Evolutionary conservation across 1,140 invertebrate species (phyloP).

Genomic region (Pogonomyrmex barbatus): DNA sequence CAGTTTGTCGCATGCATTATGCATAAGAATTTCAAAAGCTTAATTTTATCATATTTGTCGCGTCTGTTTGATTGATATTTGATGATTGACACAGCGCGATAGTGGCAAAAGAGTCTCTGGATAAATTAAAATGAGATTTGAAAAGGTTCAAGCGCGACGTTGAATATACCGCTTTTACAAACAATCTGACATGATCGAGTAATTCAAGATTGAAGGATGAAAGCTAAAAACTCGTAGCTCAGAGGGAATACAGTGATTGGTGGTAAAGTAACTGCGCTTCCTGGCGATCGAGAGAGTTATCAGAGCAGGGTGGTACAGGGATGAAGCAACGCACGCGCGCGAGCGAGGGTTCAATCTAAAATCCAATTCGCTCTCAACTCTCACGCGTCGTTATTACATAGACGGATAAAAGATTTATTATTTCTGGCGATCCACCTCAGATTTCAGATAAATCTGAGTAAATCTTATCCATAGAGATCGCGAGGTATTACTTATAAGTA

Average conservation of each 20-base stretch:
- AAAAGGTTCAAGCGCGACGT: neutral
- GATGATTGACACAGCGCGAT: neutral
- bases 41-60: neutral
- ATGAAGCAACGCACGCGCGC: slow-evolving; percentile 16
- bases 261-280: slow-evolving; percentile 21
- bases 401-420: slow-evolving; percentile 55
- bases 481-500: neutral
- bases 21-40: neutral
- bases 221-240: slow-evolving; percentile 18
- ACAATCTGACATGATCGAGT: neutral
- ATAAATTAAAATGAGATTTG: neutral
- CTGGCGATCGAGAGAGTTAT: slow-evolving; percentile 23
- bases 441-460: slow-evolving; percentile 28
- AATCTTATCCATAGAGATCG: neutral
- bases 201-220: slow-evolving; percentile 15
- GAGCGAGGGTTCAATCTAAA: slow-evolving; percentile 53
- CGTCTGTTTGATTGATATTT: neutral
- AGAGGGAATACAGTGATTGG: slow-evolving; percentile 20
- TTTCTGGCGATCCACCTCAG: slow-evolving; percentile 13
- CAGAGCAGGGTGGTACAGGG: slow-evolving; percentile 5
- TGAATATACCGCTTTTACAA: neutral
- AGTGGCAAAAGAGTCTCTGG: neutral
- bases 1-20: too few species aligned
- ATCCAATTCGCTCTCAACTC: slow-evolving; percentile 35
- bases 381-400: slow-evolving; percentile 31